Percentiles rank a stretch among this genome's conserved stretches.
phyloP scores from a whole-genome alignment of 2,888 invertebrate genomes.

The Apamea sordens region DNA sequence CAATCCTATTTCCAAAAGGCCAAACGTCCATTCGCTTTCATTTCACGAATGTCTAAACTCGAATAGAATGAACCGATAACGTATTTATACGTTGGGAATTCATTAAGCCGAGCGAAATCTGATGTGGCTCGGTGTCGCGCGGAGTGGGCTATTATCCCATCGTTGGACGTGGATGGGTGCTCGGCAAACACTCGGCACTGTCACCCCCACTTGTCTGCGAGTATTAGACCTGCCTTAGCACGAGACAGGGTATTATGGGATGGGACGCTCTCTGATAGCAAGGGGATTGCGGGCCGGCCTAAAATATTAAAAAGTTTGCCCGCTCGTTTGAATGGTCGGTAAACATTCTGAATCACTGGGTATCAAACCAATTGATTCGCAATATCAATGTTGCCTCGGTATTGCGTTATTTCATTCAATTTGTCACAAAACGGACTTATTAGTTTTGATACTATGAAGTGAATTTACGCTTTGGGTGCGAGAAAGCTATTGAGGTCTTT shows the following conservation, averaged over 20 bases:
- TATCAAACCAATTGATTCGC: constrained; percentile 6
- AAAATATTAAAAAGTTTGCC: constrained; percentile 46
- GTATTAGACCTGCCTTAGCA: constrained; percentile 61
- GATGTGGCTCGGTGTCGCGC: constrained; percentile 70
- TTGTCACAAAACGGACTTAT: constrained; percentile 13
- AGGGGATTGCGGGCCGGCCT: constrained; percentile 19
- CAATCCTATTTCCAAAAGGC: constrained; percentile 50
- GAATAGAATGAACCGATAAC: constrained; percentile 73
- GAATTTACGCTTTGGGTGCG: constrained; percentile 34
- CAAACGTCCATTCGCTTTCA: constrained; percentile 46
- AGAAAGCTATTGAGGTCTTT: constrained; percentile 55
- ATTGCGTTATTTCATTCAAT: constrained; percentile 24
- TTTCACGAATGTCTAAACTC: constrained; percentile 57
- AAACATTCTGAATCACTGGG: constrained; percentile 29
- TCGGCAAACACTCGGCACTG: constrained; percentile 82
- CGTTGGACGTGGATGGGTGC: constrained; percentile 80
- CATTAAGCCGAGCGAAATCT: constrained; percentile 78
- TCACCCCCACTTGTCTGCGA: constrained; percentile 71
- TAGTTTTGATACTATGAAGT: constrained; percentile 41
- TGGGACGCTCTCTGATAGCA: constrained; percentile 46
- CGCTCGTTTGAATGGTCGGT: constrained; percentile 33
- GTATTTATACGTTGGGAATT: constrained; percentile 77
- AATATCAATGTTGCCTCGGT: background rate
- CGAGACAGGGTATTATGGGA: constrained; percentile 62
- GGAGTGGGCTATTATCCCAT: constrained; percentile 84